Base-by-base conservation (phyloP, 2,797 vertebrate species). In the Amblyopsis hoosieri region DNA sequence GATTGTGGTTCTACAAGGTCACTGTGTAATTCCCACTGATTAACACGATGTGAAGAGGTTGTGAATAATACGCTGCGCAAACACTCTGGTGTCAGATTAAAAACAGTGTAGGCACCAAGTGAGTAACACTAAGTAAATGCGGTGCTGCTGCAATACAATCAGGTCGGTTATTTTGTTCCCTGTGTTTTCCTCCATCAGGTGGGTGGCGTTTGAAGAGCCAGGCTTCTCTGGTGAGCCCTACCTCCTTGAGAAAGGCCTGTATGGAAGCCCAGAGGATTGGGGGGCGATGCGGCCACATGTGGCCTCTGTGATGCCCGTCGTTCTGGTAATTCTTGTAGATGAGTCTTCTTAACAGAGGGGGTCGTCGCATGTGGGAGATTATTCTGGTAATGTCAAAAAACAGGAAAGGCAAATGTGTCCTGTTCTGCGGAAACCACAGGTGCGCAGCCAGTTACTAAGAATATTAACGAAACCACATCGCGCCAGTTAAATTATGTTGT, bases 151-250 rank as follows among this genome's bases (percentile, higher is more conserved):
- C 3, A 13, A 14, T 50, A n/a, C 6, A 15, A 50, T 50, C 12
- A 14, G 6, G 5, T 6, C 14, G 14, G 14, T 51, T 7, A 19
- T 19, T 10, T 51, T 19, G 5, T 9, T 17, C 11, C 50, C 50
- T 51, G n/a, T 51, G 50, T 51, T 51, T 17, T 51, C 23, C 15
- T 51, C 14, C 15, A 8, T 17, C 66, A 99, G 96, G 15, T 98
- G 97, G 97, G 94, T 96, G 51, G 93, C 91, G 69, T 98, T 97
- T 73, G 95, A 97, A 78, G 92, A 94, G 46, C 89, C 93, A 0
- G 94, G 93, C 33, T 97, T 98, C 77, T 95, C 91, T 0, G 96
- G 97, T 1, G 94, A 95, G 69, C 86, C 92, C 47, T 97, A 95
- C 69, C 49, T 98, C 55, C 84, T 99, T 83, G 93, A 96, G 78